These are phyloP conservation scores for Etheostoma nigrum DNA, from an alignment of 2,797 vertebrate species.

Conservation along the genomic window DNA sequence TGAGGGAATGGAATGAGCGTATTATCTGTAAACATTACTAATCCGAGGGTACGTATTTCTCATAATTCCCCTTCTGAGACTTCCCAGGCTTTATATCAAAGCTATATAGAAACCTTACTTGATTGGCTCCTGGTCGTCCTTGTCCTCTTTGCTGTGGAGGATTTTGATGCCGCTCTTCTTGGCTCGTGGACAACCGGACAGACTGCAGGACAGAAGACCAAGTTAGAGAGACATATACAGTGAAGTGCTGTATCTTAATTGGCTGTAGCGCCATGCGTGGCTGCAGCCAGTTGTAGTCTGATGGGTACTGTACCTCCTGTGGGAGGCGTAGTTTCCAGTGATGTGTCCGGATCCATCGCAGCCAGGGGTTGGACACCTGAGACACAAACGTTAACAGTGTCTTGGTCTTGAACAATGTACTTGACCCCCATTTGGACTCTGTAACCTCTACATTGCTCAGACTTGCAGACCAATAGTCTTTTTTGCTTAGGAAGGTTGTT, in stretches of 20 bases:
- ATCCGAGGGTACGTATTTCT: not conserved
- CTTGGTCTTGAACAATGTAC: not conserved
- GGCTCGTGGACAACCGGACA: conserved; percentile 97
- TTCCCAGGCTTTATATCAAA: not conserved
- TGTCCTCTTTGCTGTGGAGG: conserved; percentile 98
- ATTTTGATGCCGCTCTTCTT: conserved; percentile 98
- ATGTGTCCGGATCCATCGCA: conserved; percentile 99
- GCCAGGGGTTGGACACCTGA: conserved; percentile 96
- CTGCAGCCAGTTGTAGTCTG: not conserved
- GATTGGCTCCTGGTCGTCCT: conserved; percentile 98
- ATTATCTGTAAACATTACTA: not conserved
- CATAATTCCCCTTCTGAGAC: not conserved
- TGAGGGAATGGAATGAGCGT: not conserved
- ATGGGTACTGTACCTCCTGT: conserved; percentile 89
- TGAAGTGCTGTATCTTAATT: not conserved
- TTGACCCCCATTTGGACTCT: not conserved
- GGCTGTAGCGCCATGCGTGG: not conserved
- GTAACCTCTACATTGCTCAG: not conserved
- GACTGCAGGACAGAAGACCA: conserved; percentile 78
- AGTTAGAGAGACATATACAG: not conserved
- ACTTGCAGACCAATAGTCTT: not conserved
- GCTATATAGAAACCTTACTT: conserved; percentile 82
- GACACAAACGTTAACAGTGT: not conserved
- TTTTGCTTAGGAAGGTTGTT: no score
- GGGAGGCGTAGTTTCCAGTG: conserved; percentile 98